Conservation (phyloP, 2,888 invertebrate genomes). For the Drosophila siamana region DNA sequence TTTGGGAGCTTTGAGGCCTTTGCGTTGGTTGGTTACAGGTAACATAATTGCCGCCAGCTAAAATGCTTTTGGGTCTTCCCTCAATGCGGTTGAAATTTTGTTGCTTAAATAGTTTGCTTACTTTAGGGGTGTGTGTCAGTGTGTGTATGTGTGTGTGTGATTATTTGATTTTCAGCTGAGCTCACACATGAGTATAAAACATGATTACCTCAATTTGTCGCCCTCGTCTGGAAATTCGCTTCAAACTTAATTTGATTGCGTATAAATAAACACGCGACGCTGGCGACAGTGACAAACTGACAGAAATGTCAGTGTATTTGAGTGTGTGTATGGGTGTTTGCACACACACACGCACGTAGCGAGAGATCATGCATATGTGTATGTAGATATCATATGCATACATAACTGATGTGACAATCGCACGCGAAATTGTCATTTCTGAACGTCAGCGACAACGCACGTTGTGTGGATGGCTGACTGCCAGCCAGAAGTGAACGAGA, state of each 20-base stretch:
- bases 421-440: conserved; percentile 81
- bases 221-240: conserved; percentile 66
- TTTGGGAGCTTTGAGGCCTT: conserved; percentile 35
- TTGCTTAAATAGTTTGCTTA: conserved; percentile 40
- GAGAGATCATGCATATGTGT: conserved; percentile 13
- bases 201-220: conserved; percentile 74
- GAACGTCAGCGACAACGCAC: conserved; percentile 14
- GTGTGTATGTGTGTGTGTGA: conserved; percentile 22
- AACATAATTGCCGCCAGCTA: conserved; percentile 39
- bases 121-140: conserved; percentile 1
- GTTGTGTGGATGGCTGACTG: background rate
- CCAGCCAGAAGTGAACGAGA: background rate
- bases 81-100: conserved; percentile 31
- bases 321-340: conserved; percentile 17
- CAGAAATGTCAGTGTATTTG: conserved; percentile 48
- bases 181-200: conserved; percentile 55
- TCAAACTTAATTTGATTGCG: conserved; percentile 81
- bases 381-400: conserved; percentile 61
- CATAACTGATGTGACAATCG: conserved; percentile 81
- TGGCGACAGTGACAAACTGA: conserved; percentile 70
- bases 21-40: conserved; percentile 14
- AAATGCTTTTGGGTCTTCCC: conserved; percentile 24
- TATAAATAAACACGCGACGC: conserved; percentile 75
- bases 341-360: conserved; percentile 31
- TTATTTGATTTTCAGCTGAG: conserved; percentile 55